Conservation (phyloP, 2,113 vertebrate genomes). For the Phrynocephalus versicolor region DNA sequence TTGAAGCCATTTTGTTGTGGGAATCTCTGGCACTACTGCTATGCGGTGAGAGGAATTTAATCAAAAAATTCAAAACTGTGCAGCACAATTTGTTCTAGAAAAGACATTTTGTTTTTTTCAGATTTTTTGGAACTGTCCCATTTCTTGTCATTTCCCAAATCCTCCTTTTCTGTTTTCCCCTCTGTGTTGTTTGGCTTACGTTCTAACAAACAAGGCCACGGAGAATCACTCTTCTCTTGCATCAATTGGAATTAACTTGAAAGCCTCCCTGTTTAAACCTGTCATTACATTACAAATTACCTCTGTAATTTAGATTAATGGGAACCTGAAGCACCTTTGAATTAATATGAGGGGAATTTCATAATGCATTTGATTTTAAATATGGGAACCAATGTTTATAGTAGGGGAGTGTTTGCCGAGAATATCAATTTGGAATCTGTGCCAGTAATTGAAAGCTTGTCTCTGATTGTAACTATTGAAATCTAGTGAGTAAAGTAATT, state of each 20-base stretch:
- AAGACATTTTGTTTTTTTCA: background rate
- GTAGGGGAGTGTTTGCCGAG: background rate
- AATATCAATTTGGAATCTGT: slow-evolving; percentile 10
- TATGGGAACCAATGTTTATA: slow-evolving; percentile 24
- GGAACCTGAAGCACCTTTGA: slow-evolving; percentile 47
- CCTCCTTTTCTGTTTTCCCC: background rate
- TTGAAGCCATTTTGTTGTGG: too few species aligned
- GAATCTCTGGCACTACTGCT: too few species aligned
- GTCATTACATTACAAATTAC: slow-evolving; percentile 11
- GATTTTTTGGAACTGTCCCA: too few species aligned
- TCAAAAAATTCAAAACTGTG: background rate
- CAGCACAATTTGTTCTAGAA: background rate
- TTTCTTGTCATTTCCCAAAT: background rate
- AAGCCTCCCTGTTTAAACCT: slow-evolving; percentile 27
- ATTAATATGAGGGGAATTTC: slow-evolving; percentile 39
- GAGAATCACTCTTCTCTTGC: background rate
- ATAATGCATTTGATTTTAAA: slow-evolving; percentile 55
- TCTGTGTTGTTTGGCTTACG: background rate
- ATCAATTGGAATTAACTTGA: background rate
- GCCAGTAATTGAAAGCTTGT: slow-evolving; percentile 38
- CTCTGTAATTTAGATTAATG: slow-evolving; percentile 32
- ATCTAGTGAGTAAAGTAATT: slow-evolving; percentile 30
- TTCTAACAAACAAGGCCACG: background rate
- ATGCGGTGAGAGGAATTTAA: too few species aligned
- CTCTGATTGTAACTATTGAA: slow-evolving; percentile 22